These are phyloP conservation scores for Ibycter americanus DNA, from an alignment of 2,797 vertebrate species.

Conservation along the genomic window DNA sequence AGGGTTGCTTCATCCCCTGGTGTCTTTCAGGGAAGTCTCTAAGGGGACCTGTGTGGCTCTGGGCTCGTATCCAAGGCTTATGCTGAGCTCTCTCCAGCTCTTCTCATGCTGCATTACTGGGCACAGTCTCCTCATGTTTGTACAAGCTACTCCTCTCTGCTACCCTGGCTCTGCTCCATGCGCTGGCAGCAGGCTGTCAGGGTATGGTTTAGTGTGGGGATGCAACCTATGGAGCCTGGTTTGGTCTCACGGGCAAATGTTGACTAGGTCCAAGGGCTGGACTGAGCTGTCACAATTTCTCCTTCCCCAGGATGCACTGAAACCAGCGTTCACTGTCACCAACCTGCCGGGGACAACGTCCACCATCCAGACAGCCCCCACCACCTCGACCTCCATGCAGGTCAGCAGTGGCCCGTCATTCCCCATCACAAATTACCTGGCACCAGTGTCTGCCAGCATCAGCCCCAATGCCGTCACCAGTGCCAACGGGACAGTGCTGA, in stretches of 20 bases:
- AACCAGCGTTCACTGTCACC: conserved; percentile 93
- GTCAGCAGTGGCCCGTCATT: conserved; percentile 95
- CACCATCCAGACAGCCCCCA: conserved; percentile 89
- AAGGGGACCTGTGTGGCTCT: background rate
- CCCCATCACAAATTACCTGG: conserved; percentile 98
- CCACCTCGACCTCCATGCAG: conserved; percentile 98
- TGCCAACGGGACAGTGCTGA: conserved; percentile 94
- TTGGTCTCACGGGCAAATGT: background rate
- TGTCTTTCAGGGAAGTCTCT: background rate
- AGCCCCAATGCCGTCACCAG: conserved; percentile 85
- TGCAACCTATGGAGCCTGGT: background rate
- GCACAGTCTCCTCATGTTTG: background rate
- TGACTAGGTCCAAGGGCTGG: background rate
- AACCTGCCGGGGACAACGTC: conserved; percentile 91
- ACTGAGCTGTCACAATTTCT: conserved; percentile 40
- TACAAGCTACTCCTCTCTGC: background rate
- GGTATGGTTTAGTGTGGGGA: background rate
- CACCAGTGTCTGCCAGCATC: conserved; percentile 87
- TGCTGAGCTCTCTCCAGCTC: background rate
- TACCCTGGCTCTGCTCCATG: background rate
- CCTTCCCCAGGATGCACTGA: conserved; percentile 87
- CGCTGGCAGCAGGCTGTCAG: background rate
- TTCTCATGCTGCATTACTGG: background rate
- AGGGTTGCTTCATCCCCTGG: background rate
- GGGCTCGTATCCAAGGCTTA: conserved; percentile 16